Percentiles rank a stretch among this genome's conserved stretches.
These are phyloP conservation scores for Micropterix aruncella DNA, from an alignment of 2,888 invertebrate genomes.

Conservation along the genomic window DNA sequence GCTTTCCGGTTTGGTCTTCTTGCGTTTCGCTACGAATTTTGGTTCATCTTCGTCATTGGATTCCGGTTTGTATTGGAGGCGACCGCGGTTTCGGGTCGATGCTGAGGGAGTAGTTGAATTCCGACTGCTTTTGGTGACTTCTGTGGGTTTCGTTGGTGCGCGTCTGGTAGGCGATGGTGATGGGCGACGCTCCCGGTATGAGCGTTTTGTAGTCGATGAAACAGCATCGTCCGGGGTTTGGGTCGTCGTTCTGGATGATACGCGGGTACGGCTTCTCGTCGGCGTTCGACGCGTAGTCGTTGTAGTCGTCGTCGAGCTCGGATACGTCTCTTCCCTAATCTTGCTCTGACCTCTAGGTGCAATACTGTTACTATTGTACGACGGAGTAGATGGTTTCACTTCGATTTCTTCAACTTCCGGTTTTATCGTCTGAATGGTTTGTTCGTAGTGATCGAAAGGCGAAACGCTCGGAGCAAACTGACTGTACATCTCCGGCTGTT, in stretches of 20 bases:
- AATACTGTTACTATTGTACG: constrained; percentile 2
- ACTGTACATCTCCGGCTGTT: background rate
- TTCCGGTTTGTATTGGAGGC: constrained; percentile 32
- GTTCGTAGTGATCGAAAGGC: background rate
- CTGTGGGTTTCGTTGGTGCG: constrained; percentile 15
- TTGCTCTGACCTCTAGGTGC: background rate
- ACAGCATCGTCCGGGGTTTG: constrained; percentile 28
- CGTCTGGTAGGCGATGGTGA: constrained; percentile 15
- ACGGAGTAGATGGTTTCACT: constrained; percentile 16
- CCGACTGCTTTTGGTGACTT: constrained; percentile 23
- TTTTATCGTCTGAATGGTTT: background rate
- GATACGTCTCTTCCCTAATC: constrained; percentile 9
- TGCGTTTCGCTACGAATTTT: constrained; percentile 19
- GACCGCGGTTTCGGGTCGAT: constrained; percentile 33
- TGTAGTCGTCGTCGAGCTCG: constrained; percentile 19
- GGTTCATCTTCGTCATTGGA: constrained; percentile 24
- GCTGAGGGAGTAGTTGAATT: constrained; percentile 12
- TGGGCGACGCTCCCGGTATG: constrained; percentile 38
- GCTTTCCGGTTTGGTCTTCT: constrained; percentile 15
- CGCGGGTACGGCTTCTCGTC: constrained; percentile 25
- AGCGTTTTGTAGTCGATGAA: constrained; percentile 29
- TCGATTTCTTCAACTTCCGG: background rate
- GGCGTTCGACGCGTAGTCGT: constrained; percentile 24
- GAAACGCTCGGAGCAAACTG: background rate
- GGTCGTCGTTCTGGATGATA: constrained; percentile 24